These are phyloP conservation scores for Helogale parvula DNA, from an alignment of 2,113 vertebrate genomes.

Conservation along the genomic window DNA sequence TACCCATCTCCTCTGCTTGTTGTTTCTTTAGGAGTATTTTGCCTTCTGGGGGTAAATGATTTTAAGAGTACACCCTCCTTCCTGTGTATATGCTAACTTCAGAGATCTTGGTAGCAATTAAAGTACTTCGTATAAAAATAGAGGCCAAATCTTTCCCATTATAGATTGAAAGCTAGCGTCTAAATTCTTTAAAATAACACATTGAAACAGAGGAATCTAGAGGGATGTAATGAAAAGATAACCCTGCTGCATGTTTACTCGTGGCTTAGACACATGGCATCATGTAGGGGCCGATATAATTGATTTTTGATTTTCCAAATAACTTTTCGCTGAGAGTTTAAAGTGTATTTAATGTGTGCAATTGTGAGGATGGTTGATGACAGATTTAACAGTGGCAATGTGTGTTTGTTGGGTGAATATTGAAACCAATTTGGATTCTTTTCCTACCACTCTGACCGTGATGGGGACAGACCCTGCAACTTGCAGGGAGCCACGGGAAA, in stretches of 20 bases:
- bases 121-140: slow-evolving; percentile 52
- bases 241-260: background rate
- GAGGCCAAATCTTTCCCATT: slow-evolving; percentile 1
- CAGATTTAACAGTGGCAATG: background rate
- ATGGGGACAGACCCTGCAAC: background rate
- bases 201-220: background rate
- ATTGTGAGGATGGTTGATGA: background rate
- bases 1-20: background rate
- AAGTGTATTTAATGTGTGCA: background rate
- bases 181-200: slow-evolving; percentile 32
- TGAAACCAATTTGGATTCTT: slow-evolving; percentile 30
- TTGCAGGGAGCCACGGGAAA: background rate
- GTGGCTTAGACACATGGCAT: background rate
- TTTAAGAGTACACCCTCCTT: background rate
- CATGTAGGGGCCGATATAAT: background rate
- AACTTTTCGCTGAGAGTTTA: background rate
- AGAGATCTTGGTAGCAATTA: background rate
- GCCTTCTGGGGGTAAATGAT: background rate
- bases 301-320: slow-evolving; percentile 15
- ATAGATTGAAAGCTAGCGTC: background rate
- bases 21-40: slow-evolving; percentile 10
- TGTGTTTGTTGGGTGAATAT: background rate
- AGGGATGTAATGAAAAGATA: background rate
- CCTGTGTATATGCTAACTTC: background rate
- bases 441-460: background rate